Conservation (phyloP, 2,113 vertebrate genomes). For the Plectropomus leopardus region DNA sequence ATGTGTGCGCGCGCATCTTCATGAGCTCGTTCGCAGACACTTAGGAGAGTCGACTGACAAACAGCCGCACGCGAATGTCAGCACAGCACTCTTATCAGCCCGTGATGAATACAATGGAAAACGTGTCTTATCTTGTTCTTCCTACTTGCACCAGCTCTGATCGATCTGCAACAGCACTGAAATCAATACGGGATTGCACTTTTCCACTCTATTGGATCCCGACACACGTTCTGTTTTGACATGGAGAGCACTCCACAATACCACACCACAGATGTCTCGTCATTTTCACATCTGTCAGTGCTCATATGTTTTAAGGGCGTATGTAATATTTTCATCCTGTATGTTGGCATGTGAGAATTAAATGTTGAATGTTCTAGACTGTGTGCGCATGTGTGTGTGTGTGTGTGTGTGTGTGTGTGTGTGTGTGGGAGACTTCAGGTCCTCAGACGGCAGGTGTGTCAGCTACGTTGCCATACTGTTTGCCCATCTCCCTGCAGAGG, state of each 20-base stretch:
- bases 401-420: background rate
- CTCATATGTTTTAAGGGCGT: slow-evolving; percentile 33
- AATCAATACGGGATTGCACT: slow-evolving; percentile 83
- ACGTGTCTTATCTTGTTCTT: slow-evolving; percentile 81
- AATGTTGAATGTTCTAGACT: slow-evolving; percentile 19
- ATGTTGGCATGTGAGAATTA: slow-evolving; percentile 65
- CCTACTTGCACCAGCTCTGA: slow-evolving; percentile 73
- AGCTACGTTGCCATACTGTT: slow-evolving; percentile 87
- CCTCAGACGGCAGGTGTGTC: slow-evolving; percentile 88
- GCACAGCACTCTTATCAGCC: slow-evolving; percentile 77
- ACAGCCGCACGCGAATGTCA: slow-evolving; percentile 75
- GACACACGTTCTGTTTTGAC: slow-evolving; percentile 74
- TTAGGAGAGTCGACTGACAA: slow-evolving; percentile 65
- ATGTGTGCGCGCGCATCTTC: slow-evolving; percentile 28
- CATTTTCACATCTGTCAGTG: slow-evolving; percentile 62
- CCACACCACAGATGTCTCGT: slow-evolving; percentile 37
- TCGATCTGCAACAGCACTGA: slow-evolving; percentile 72
- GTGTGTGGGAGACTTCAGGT: slow-evolving; percentile 82
- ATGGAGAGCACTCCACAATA: slow-evolving; percentile 64
- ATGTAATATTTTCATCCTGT: slow-evolving; percentile 24
- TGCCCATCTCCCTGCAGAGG: slow-evolving; percentile 86
- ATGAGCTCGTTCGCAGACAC: slow-evolving; percentile 73
- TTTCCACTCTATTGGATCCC: slow-evolving; percentile 78
- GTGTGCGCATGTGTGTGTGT: background rate
- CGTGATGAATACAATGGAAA: slow-evolving; percentile 80